Evolutionary conservation across 2,888 invertebrate genomes (phyloP).

Genomic region (Bugula neritina): DNA sequence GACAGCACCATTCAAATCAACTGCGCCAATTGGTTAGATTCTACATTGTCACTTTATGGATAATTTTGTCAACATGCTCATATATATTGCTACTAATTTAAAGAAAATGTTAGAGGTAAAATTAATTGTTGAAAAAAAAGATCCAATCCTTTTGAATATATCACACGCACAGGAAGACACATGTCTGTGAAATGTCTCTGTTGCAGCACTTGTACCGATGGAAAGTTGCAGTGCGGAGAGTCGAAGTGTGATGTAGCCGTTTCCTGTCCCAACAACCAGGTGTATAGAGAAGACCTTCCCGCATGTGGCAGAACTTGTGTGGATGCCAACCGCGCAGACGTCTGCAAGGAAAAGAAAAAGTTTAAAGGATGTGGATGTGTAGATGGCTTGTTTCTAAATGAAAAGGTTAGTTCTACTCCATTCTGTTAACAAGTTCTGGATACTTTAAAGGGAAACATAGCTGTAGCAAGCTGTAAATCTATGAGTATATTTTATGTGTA

Average conservation of each 20-base stretch:
- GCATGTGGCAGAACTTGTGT: slow-evolving; percentile 72
- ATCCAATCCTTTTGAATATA: too few species aligned
- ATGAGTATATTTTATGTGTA: too few species aligned
- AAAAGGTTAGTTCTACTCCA: slow-evolving; percentile 51
- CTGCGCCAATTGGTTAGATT: slow-evolving; percentile 32
- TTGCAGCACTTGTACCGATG: slow-evolving; percentile 33
- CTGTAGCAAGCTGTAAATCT: too few species aligned
- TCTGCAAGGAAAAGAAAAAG: slow-evolving; percentile 59
- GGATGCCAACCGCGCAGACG: slow-evolving; percentile 42
- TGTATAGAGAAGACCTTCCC: slow-evolving; percentile 55
- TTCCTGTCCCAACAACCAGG: slow-evolving; percentile 66
- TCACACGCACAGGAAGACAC: too few species aligned
- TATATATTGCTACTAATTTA: too few species aligned
- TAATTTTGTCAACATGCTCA: not conserved
- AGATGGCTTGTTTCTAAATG: slow-evolving; percentile 66
- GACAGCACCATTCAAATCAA: slow-evolving; percentile 27
- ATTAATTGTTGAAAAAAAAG: too few species aligned
- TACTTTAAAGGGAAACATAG: too few species aligned
- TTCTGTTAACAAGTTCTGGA: not conserved
- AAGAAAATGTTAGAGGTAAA: too few species aligned
- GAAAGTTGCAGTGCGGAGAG: slow-evolving; percentile 34
- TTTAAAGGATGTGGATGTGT: slow-evolving; percentile 80
- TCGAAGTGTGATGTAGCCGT: slow-evolving; percentile 46
- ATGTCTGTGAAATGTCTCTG: not conserved
- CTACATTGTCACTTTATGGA: too few species aligned